Evolutionary conservation across 2,888 invertebrate species (phyloP), one percentile per base, ranked within the genome.

Genomic region (Anaspis maculata): DNA sequence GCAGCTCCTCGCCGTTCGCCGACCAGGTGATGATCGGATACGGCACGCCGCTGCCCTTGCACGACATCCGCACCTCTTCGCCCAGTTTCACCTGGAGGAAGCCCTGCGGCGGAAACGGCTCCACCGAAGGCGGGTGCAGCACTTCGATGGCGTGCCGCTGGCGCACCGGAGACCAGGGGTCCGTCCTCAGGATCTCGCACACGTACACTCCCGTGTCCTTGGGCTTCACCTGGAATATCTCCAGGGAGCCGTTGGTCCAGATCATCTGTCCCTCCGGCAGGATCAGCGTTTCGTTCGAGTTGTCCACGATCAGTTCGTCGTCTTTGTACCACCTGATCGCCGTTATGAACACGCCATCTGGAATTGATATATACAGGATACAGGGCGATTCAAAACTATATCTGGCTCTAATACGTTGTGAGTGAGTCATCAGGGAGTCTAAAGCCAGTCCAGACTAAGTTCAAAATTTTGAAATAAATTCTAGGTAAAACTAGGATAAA

Each of bases 91-190:
- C 78, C 57, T 85, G 83, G 10, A 86, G 54, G 43, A 75, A 73
- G 0, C 85, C 85, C 10, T 73, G 74, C 7, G 76, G 76, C 0
- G 86, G 84, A 2, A 77, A 62, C 0, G 81, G 75, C 23, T 67
- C 67, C 3, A 85, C 73, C 3, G 74, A 74, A 0, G 88, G 84
- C 0, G 85, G 72, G 62, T 78, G 79, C 59, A 83, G 74, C 2
- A 87, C 87, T 71, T 84, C 79, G 44, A 87, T 82, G 12, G 80
- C 74, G 54, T 87, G 84, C 2, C 74, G 71, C 60, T 86, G 86
- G 23, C 73, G 68, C n/a, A 82, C 73, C 1, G 76, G 71, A 1
- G 75, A 74, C 79, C 77, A 79, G 2, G 81, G 79, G 15, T 74
- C 71, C 0, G 75, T 71, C 12, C 81, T 66, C 9, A 77, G 56